Evolutionary conservation across 2,113 vertebrate species (phyloP).

Genomic region (Cochlearius cochlearius): DNA sequence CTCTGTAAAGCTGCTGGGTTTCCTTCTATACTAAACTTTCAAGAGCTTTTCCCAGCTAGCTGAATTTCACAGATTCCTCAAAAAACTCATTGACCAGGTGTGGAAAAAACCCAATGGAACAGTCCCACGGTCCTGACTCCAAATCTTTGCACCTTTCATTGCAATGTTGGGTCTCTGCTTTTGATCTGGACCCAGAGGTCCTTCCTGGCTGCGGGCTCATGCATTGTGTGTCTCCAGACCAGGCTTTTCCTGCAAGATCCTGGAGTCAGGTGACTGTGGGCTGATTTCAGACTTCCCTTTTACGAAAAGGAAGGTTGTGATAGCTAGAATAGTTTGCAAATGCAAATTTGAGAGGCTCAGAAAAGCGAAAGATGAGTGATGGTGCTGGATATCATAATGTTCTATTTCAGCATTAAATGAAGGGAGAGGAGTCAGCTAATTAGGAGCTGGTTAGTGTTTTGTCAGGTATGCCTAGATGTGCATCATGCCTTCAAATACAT

Average conservation of each 20-base stretch:
- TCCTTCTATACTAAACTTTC: neutral
- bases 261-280: fast-evolving
- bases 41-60: neutral
- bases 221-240: neutral
- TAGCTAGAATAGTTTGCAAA: neutral
- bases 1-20: neutral
- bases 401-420: neutral
- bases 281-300: neutral
- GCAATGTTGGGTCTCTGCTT: neutral
- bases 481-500: neutral
- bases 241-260: neutral
- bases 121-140: neutral
- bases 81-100: neutral
- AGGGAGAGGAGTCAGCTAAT: neutral
- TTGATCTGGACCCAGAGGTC: neutral
- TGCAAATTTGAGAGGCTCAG: neutral
- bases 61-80: neutral
- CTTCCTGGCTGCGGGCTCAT: neutral
- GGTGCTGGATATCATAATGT: neutral
- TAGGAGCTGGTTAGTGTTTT: neutral
- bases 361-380: neutral
- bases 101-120: neutral
- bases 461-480: neutral
- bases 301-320: neutral
- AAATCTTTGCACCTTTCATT: neutral